Evolutionary conservation across 30 jellyfish, hydroid and myxozoan species (phyloP).

Genomic region (Hydractinia symbiolongicarpus): DNA sequence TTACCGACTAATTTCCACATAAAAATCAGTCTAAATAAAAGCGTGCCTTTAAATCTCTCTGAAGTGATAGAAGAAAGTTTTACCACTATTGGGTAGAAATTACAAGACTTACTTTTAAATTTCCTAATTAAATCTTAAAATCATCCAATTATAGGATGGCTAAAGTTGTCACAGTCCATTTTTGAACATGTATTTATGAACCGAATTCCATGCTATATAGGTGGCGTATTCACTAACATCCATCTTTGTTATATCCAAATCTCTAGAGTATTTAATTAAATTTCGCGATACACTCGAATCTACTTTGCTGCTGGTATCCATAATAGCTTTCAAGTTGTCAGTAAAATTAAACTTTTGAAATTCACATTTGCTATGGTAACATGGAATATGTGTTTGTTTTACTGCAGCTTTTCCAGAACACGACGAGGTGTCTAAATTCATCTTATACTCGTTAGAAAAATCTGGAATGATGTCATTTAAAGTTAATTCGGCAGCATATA

Average conservation of each 20-base stretch:
- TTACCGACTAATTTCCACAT: too few species aligned
- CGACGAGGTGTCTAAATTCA: constrained; percentile 3
- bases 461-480: not conserved
- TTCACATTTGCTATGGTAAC: not conserved
- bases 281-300: too few species aligned
- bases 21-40: too few species aligned
- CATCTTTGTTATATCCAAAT: not conserved
- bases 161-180: too few species aligned
- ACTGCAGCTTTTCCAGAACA: not conserved
- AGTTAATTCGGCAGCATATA: constrained; percentile 27
- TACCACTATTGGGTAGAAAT: too few species aligned
- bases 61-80: too few species aligned
- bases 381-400: not conserved
- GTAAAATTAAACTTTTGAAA: not conserved
- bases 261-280: too few species aligned
- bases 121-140: too few species aligned
- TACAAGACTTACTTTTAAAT: too few species aligned
- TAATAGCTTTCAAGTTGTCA: not conserved
- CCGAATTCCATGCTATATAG: constrained; percentile 7
- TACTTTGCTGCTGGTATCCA: not conserved
- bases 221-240: not conserved
- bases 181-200: not conserved
- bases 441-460: not conserved
- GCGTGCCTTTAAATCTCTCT: too few species aligned
- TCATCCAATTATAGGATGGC: too few species aligned